Evolutionary conservation across 2,888 invertebrate species (phyloP).

Genomic region (Ptilodon capucinus): DNA sequence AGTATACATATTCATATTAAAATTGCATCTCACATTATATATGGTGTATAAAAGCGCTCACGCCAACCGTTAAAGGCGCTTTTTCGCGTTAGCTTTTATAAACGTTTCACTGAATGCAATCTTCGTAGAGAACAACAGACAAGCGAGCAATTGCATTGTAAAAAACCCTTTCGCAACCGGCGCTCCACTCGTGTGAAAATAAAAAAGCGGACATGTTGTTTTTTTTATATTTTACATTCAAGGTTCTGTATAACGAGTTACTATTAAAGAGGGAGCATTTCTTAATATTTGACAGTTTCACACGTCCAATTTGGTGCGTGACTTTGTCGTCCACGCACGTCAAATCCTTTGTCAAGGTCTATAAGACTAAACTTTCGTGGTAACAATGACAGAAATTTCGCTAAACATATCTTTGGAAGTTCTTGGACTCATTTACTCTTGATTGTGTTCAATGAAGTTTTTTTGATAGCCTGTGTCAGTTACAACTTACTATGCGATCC

Average conservation of each 20-base stretch:
- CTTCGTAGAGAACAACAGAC: slow-evolving; percentile 46
- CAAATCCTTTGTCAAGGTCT: too few species aligned
- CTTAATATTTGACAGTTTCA: too few species aligned
- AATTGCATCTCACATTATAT: slow-evolving; percentile 14
- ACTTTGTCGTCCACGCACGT: too few species aligned
- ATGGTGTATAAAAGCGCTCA: slow-evolving; percentile 16
- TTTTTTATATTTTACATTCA: slow-evolving; percentile 9
- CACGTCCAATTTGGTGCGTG: too few species aligned
- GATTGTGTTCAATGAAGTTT: too few species aligned
- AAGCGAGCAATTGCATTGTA: slow-evolving; percentile 41
- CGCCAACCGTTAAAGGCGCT: slow-evolving; percentile 38
- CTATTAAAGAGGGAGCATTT: too few species aligned
- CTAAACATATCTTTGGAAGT: too few species aligned
- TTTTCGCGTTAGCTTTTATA: slow-evolving; percentile 49
- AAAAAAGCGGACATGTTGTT: slow-evolving; percentile 15
- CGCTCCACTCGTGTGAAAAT: slow-evolving; percentile 31
- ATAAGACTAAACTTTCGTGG: too few species aligned
- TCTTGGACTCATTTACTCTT: too few species aligned
- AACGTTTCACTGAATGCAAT: slow-evolving; percentile 53
- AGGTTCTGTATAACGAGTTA: slow-evolving; percentile 31
- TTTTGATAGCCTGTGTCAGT: too few species aligned
- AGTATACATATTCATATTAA: background rate
- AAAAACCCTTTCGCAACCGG: slow-evolving; percentile 35
- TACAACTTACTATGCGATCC: too few species aligned
- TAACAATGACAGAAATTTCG: too few species aligned